A percentile compares a stretch with the other conserved stretches of the same genome.
phyloP scores from a whole-genome alignment of 2,888 invertebrate genomes.

The Saturnia pavonia region DNA sequence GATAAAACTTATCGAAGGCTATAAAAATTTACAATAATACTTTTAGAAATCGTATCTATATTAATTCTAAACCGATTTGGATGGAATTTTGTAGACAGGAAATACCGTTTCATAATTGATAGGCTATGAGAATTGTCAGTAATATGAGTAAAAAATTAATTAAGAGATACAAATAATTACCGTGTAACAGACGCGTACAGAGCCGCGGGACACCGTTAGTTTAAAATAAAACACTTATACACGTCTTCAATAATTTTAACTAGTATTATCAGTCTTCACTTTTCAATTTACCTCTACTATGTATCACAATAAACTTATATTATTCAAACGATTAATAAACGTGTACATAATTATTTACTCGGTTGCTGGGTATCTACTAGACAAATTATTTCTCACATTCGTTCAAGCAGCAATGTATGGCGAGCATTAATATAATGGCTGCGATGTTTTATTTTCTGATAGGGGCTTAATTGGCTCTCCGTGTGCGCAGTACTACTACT shows the following conservation, averaged over 20 bases:
- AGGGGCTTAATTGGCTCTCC: conserved; percentile 6
- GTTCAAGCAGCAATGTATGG: conserved; percentile 58
- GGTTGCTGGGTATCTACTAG: conserved; percentile 2
- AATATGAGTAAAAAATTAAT: no score
- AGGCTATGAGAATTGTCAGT: no score
- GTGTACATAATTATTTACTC: conserved; percentile 1
- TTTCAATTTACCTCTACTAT: not conserved
- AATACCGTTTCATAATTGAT: no score
- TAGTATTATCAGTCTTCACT: not conserved
- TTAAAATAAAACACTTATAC: not conserved
- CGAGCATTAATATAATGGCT: conserved; percentile 56
- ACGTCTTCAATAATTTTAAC: not conserved
- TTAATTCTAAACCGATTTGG: no score
- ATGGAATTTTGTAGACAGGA: no score
- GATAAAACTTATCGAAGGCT: no score
- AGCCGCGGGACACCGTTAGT: no score
- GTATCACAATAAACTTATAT: not conserved
- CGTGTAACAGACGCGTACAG: no score
- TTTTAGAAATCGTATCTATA: no score
- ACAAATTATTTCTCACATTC: conserved; percentile 35
- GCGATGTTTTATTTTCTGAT: conserved; percentile 24
- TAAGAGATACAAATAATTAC: no score
- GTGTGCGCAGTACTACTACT: not conserved
- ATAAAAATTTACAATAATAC: no score
- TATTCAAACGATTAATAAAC: not conserved